Evolutionary conservation across 92 coral and sea anemone species (phyloP).

Genomic region (Epizoanthus illoricatus): DNA sequence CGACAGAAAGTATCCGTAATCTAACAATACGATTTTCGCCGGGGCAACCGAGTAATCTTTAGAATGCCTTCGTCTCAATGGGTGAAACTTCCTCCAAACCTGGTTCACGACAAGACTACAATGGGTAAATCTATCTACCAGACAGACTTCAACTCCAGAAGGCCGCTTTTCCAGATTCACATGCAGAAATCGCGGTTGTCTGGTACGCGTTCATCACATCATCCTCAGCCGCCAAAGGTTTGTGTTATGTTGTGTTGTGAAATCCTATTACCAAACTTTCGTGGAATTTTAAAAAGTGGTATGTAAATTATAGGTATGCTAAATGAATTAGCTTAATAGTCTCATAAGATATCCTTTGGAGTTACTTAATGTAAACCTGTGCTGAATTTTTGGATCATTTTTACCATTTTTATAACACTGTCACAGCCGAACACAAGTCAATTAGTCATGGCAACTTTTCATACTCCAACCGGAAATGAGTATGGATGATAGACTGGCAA

Average conservation of each 20-base stretch:
- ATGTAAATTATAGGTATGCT: too few species aligned
- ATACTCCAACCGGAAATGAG: too few species aligned
- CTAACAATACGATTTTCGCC: not conserved
- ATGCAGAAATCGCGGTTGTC: slow-evolving; percentile 67
- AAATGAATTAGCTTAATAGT: too few species aligned
- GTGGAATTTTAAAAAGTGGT: too few species aligned
- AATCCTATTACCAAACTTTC: too few species aligned
- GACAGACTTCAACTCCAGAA: slow-evolving; percentile 72
- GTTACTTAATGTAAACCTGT: too few species aligned
- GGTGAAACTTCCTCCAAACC: slow-evolving; percentile 84
- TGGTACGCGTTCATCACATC: slow-evolving; percentile 49
- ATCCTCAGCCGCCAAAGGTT: slow-evolving; percentile 79
- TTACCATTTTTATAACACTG: too few species aligned
- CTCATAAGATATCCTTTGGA: too few species aligned
- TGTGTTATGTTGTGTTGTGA: not conserved
- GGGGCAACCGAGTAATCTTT: not conserved
- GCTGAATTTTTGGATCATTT: too few species aligned
- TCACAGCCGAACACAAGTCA: too few species aligned
- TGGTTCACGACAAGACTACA: slow-evolving; percentile 74
- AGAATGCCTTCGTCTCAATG: slow-evolving; percentile 70
- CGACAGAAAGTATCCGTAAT: not conserved
- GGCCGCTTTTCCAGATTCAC: slow-evolving; percentile 86
- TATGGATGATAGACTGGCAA: too few species aligned
- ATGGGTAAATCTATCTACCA: slow-evolving; percentile 76
- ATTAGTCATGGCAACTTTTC: too few species aligned